Conservation (phyloP, 2,113 vertebrate genomes). For the Gopherus evgoodei region DNA sequence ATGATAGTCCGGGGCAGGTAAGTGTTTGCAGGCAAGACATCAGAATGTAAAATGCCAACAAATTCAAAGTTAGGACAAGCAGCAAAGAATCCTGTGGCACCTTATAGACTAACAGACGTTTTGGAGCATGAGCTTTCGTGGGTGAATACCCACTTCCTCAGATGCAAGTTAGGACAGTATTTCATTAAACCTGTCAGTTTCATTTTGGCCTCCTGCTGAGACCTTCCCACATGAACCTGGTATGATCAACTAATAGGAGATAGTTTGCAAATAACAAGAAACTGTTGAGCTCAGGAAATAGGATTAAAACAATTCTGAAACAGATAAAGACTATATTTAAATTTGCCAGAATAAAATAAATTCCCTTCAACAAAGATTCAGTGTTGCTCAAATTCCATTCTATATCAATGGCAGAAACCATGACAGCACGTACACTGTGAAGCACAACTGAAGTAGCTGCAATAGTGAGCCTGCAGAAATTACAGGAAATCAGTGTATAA, state of each 20-base stretch:
- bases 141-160: no score
- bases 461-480: constrained; percentile 1
- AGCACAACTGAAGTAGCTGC: not conserved
- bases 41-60: not conserved
- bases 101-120: no score
- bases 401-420: constrained; percentile 9
- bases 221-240: not conserved
- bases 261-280: not conserved
- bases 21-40: fast-evolving
- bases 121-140: no score
- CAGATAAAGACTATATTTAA: constrained; percentile 8
- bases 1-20: not conserved
- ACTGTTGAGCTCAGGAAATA: not conserved
- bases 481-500: not conserved
- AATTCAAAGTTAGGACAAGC: not conserved
- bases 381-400: constrained; percentile 23
- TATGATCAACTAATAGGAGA: not conserved
- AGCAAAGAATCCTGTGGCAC: no score
- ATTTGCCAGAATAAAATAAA: constrained; percentile 40
- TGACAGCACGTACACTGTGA: not conserved
- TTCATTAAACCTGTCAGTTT: not conserved
- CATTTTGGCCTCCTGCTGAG: not conserved
- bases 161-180: not conserved
- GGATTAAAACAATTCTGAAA: constrained; percentile 44
- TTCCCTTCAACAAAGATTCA: constrained; percentile 24